Conservation (phyloP, 2,113 vertebrate species). For the Archilochus colubris region DNA sequence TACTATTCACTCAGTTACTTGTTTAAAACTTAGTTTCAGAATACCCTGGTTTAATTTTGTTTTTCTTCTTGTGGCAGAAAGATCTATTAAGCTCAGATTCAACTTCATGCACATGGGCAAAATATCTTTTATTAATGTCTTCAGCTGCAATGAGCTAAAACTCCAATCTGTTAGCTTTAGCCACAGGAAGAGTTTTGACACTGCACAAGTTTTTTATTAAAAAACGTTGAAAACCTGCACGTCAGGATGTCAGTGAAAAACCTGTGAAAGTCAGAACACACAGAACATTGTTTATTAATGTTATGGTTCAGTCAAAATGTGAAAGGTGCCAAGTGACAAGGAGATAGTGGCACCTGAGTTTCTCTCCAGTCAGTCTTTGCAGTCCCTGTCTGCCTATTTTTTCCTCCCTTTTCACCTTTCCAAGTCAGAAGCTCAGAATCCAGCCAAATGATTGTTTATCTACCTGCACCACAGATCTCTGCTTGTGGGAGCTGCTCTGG, state of each 20-base stretch:
- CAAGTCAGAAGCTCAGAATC: not conserved
- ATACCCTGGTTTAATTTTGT: not conserved
- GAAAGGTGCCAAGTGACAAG: not conserved
- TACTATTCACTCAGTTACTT: not conserved
- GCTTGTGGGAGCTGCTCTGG: not conserved
- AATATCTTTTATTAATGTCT: slow-evolving; percentile 6
- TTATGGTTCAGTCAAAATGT: not conserved
- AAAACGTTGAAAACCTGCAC: not conserved
- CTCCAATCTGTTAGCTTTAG: not conserved
- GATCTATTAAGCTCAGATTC: not conserved
- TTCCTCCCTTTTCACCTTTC: not conserved
- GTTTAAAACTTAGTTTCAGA: not conserved
- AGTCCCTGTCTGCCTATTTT: not conserved
- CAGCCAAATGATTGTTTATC: not conserved
- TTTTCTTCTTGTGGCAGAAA: not conserved
- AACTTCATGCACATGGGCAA: not conserved
- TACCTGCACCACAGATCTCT: not conserved
- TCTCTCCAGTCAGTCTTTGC: not conserved
- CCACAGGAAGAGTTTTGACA: not conserved
- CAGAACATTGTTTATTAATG: not conserved
- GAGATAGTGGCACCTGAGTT: not conserved
- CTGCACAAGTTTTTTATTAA: not conserved
- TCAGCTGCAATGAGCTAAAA: not conserved
- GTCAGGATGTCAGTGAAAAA: not conserved
- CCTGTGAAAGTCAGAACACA: not conserved